Evolutionary conservation across 1,140 invertebrate species (phyloP).

Genomic region (Drosophila miranda): DNA sequence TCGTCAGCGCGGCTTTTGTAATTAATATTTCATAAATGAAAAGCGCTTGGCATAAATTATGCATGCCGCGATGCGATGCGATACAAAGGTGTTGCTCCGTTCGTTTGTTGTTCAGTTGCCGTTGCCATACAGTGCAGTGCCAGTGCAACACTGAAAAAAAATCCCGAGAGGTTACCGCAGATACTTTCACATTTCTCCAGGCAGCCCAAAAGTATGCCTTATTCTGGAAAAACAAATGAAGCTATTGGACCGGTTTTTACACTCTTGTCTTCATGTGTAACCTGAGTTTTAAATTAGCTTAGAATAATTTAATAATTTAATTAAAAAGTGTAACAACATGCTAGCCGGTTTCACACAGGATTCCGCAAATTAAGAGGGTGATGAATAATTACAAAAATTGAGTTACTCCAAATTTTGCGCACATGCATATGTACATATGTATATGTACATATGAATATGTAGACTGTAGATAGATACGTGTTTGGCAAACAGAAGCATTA

Average conservation of each 20-base stretch:
- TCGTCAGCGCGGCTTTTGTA: slow-evolving; percentile 33
- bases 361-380: too few relatives aligned
- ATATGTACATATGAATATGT: too few relatives aligned
- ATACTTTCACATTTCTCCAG: slow-evolving; percentile 9
- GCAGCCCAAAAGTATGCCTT: slow-evolving; percentile 52
- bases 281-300: too few relatives aligned
- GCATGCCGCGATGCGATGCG: slow-evolving; percentile 4
- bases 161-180: background rate
- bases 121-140: background rate
- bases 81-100: slow-evolving; percentile 16
- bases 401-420: too few relatives aligned
- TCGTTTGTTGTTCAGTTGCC: background rate
- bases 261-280: background rate
- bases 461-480: too few relatives aligned
- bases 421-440: too few relatives aligned
- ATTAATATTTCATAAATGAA: slow-evolving; percentile 57
- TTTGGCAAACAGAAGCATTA: too few relatives aligned
- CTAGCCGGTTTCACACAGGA: too few relatives aligned
- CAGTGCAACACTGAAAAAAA: slow-evolving; percentile 29
- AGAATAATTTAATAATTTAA: too few relatives aligned
- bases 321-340: too few relatives aligned
- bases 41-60: slow-evolving; percentile 49
- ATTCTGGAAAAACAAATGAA: background rate
- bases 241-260: too few relatives aligned
- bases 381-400: too few relatives aligned